Conservation (phyloP, 2,888 invertebrate genomes). For the Capitulum mitella region DNA sequence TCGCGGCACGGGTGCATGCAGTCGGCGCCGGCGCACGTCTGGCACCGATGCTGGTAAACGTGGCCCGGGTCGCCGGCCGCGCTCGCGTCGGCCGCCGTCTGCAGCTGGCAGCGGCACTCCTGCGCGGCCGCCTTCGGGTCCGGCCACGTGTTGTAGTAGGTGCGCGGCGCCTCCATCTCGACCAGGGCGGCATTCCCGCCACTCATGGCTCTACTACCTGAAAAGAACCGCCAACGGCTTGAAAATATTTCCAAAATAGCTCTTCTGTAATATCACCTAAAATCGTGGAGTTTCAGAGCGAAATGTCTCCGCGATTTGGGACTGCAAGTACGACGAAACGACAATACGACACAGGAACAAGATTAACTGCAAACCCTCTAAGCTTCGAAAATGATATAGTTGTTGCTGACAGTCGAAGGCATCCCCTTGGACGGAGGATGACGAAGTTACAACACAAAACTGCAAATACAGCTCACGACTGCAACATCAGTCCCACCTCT, state of each 20-base stretch:
- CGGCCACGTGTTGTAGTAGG: slow-evolving; percentile 14
- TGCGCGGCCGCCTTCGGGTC: not conserved
- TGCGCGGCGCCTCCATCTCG: not conserved
- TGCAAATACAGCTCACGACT: too few relatives aligned
- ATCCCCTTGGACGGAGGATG: too few relatives aligned
- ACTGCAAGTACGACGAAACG: not conserved
- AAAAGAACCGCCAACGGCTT: not conserved
- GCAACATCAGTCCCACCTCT: too few relatives aligned
- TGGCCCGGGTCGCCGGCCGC: not conserved
- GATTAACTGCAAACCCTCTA: not conserved
- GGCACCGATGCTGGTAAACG: slow-evolving; percentile 4
- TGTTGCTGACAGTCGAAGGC: too few relatives aligned
- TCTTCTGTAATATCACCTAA: too few relatives aligned
- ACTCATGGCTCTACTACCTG: not conserved
- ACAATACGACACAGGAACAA: not conserved
- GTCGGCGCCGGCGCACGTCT: slow-evolving; percentile 9
- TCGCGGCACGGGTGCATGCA: slow-evolving; percentile 18
- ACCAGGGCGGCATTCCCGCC: not conserved
- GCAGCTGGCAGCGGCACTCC: not conserved
- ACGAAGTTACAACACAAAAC: too few relatives aligned
- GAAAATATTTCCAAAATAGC: not conserved
- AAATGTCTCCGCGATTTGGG: not conserved
- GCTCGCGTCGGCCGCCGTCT: not conserved
- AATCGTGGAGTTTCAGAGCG: too few relatives aligned
- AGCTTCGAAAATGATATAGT: not conserved